Conservation (phyloP, 2,113 vertebrate species). For the Taurulus bubalis region DNA sequence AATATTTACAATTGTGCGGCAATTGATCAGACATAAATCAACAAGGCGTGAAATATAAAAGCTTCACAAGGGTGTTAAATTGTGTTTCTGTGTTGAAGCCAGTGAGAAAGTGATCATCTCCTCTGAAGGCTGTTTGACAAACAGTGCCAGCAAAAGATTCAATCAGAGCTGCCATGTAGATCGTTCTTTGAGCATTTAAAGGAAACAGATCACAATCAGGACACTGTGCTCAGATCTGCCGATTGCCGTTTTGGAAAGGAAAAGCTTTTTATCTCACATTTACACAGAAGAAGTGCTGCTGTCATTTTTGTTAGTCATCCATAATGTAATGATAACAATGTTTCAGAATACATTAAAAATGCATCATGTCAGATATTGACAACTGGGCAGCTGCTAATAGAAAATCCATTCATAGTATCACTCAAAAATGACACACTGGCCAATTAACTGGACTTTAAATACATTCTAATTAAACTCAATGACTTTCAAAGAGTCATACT, state of each 20-base stretch:
- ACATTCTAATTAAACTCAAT: slow-evolving; percentile 18
- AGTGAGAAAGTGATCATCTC: slow-evolving; percentile 72
- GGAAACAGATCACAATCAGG: slow-evolving; percentile 75
- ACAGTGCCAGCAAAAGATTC: slow-evolving; percentile 72
- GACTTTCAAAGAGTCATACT: background rate
- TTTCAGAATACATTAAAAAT: slow-evolving; percentile 32
- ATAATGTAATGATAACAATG: slow-evolving; percentile 57
- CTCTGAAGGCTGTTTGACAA: slow-evolving; percentile 69
- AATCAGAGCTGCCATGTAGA: slow-evolving; percentile 75
- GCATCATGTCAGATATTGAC: slow-evolving; percentile 17
- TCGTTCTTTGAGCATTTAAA: slow-evolving; percentile 76
- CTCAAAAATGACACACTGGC: background rate
- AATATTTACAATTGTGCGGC: slow-evolving; percentile 66
- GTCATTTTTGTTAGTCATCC: slow-evolving; percentile 45
- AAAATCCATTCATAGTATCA: slow-evolving; percentile 29
- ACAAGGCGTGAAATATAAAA: slow-evolving; percentile 67
- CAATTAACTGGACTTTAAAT: slow-evolving; percentile 17
- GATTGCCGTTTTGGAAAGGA: slow-evolving; percentile 64
- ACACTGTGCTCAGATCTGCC: slow-evolving; percentile 61
- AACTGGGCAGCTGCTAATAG: background rate
- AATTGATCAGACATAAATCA: slow-evolving; percentile 75
- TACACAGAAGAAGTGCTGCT: slow-evolving; percentile 35
- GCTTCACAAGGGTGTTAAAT: slow-evolving; percentile 71
- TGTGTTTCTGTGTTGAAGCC: slow-evolving; percentile 65
- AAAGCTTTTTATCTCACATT: slow-evolving; percentile 53